Evolutionary conservation across 2,113 vertebrate species (phyloP).

Genomic region (Gasterosteus aculeatus): DNA sequence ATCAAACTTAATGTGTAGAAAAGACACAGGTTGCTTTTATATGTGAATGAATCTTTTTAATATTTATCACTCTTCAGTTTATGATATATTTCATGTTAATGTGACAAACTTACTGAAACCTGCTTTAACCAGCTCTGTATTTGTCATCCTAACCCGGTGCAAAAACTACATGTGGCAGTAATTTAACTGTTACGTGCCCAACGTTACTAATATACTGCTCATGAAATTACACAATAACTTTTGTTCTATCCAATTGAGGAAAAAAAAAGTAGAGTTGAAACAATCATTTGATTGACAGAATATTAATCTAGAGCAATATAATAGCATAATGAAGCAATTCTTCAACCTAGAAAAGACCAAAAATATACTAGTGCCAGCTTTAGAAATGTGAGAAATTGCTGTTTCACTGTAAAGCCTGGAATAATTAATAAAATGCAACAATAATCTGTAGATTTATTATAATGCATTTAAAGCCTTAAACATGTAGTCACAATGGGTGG

Average conservation of each 20-base stretch:
- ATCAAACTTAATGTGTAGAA: background rate
- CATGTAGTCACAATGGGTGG: background rate
- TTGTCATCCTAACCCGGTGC: background rate
- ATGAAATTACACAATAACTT: background rate
- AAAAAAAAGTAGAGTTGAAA: background rate
- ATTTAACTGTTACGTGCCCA: background rate
- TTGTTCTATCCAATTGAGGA: background rate
- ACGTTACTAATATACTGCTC: background rate
- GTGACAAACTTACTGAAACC: background rate
- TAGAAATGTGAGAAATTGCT: background rate
- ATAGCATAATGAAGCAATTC: background rate
- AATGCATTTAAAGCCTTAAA: background rate
- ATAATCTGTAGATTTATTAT: background rate
- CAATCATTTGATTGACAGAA: background rate
- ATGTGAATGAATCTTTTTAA: background rate
- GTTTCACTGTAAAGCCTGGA: background rate
- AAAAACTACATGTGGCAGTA: background rate
- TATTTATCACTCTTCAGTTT: background rate
- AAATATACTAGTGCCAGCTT: background rate
- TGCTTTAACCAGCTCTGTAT: background rate
- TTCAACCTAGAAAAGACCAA: background rate
- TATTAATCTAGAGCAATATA: background rate
- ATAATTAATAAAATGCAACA: background rate
- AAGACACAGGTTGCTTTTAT: background rate
- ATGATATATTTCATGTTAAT: background rate